Evolutionary conservation across 2,113 vertebrate species (phyloP), one percentile per base, ranked within the genome.

Genomic region (Phocoena phocoena): DNA sequence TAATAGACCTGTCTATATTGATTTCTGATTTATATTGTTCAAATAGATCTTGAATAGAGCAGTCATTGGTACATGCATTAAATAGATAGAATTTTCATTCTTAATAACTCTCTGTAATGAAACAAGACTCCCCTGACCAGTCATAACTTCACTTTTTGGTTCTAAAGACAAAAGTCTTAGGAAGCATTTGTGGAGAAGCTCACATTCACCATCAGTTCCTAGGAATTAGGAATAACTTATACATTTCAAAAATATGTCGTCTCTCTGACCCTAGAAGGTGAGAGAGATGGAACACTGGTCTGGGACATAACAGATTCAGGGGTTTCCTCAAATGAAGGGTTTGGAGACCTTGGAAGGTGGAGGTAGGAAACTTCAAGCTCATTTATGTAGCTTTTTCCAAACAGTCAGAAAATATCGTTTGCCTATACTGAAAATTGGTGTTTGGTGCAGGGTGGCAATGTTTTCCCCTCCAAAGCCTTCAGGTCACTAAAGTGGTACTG

Each of bases 1-100:
- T 58, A 76, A 68, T 55, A 67, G 8, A 8, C 31, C 14, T 70
- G 20, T 41, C 21, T 53, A 18, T 93, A 84, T 41, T 83, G 33
- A 76, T 83, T 96, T 95, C 38, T 92, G 20, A 95, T 87, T 76
- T 89, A 88, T 91, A 71, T 28, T 84, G 36, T 33, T 70, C 71
- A 9, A 79, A 31, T 14, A 25, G 65, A 73, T 53, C 38, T 68
- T 67, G 60, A 86, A 31, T 82, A 82, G 53, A 92, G 26, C 7
- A 83, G 20, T 3, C 5, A 68, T 36, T 13, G 2, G 33, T n/a
- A 73, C 6, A 44, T 83, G 2, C 5, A n/a, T 79, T 94, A 82
- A 63, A 73, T 3, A 88, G 31, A 80, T 44, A 90, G 58, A 70
- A 85, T 80, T 84, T 93, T 70, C 88, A 90, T 95, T 80, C 14